phyloP scores from a whole-genome alignment of 2,888 invertebrate species.

The Agriopis leucophaearia region DNA sequence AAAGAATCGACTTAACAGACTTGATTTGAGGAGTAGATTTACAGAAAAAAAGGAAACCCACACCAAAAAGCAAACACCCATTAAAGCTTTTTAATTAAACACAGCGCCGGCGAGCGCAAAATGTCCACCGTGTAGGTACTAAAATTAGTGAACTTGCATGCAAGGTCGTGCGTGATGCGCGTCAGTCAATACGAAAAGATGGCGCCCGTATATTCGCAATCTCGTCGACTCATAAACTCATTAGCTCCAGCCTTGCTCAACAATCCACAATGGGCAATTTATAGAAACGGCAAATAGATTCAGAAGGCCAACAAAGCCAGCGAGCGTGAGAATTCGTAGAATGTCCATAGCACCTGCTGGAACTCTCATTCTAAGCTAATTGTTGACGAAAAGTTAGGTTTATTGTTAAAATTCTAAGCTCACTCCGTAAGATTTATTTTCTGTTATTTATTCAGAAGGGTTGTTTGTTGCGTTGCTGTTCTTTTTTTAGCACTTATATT shows the following conservation, averaged over 20 bases:
- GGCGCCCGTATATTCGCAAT: constrained; percentile 73
- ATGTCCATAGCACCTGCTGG: constrained; percentile 40
- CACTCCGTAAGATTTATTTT: background rate
- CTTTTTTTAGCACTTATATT: background rate
- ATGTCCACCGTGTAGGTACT: constrained; percentile 70
- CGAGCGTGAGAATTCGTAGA: constrained; percentile 63
- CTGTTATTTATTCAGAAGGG: background rate
- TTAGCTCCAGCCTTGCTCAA: constrained; percentile 73
- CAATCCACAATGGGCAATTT: constrained; percentile 71
- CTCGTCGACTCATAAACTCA: constrained; percentile 72
- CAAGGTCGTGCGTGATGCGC: constrained; percentile 67
- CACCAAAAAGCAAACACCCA: constrained; percentile 37
- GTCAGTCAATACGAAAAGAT: constrained; percentile 74
- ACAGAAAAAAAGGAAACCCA: background rate
- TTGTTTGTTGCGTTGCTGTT: too few species aligned
- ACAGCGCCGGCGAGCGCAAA: constrained; percentile 45
- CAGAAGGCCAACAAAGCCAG: constrained; percentile 65
- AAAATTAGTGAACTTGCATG: constrained; percentile 74
- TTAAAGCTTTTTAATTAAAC: background rate
- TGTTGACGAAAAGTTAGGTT: constrained; percentile 25
- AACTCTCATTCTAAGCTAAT: constrained; percentile 36
- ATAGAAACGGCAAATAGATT: constrained; percentile 61
- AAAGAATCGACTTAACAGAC: background rate
- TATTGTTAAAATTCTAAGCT: constrained; percentile 5
- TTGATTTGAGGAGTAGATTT: too few species aligned